A percentile compares a stretch with the other conserved stretches of the same genome.
Conservation (phyloP, 53 echinoderm and acorn worm species). For the Arbacia lixula region DNA sequence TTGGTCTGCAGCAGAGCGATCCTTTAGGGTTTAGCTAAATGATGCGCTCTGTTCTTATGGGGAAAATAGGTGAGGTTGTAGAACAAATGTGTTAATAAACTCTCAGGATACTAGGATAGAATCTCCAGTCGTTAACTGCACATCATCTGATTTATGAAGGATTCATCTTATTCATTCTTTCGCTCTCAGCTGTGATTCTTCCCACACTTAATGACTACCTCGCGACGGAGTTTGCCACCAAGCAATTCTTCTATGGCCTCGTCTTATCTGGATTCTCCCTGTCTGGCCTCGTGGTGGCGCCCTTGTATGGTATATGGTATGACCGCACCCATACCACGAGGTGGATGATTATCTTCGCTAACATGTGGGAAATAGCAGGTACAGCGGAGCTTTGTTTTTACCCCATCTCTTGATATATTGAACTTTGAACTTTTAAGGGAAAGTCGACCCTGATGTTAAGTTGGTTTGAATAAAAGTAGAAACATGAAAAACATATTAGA, state of each 20-base stretch:
- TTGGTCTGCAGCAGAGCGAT: too few relatives aligned
- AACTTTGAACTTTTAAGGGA: too few relatives aligned
- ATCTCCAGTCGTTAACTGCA: neutral
- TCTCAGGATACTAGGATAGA: too few relatives aligned
- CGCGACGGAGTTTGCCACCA: constrained; percentile 48
- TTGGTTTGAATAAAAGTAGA: too few relatives aligned
- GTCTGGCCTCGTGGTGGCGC: constrained; percentile 75
- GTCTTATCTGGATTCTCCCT: constrained; percentile 87
- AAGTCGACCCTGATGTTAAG: too few relatives aligned
- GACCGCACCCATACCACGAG: constrained; percentile 82
- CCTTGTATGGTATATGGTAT: constrained; percentile 76
- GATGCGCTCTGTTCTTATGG: too few relatives aligned
- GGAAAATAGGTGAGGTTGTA: too few relatives aligned
- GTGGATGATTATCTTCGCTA: constrained; percentile 78
- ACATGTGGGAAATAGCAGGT: constrained; percentile 90
- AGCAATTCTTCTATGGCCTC: constrained; percentile 77
- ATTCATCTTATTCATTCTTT: neutral
- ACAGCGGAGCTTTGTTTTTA: too few relatives aligned
- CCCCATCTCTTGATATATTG: too few relatives aligned
- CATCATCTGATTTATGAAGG: neutral
- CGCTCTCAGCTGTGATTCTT: constrained; percentile 76
- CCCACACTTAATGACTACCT: constrained; percentile 88
- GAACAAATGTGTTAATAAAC: too few relatives aligned
- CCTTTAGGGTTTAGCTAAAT: too few relatives aligned
- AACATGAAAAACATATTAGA: too few relatives aligned